Percentiles rank a stretch among this genome's conserved stretches.
Evolutionary conservation across 2,797 vertebrate species (phyloP).

Genomic region (Chelon labrosus): DNA sequence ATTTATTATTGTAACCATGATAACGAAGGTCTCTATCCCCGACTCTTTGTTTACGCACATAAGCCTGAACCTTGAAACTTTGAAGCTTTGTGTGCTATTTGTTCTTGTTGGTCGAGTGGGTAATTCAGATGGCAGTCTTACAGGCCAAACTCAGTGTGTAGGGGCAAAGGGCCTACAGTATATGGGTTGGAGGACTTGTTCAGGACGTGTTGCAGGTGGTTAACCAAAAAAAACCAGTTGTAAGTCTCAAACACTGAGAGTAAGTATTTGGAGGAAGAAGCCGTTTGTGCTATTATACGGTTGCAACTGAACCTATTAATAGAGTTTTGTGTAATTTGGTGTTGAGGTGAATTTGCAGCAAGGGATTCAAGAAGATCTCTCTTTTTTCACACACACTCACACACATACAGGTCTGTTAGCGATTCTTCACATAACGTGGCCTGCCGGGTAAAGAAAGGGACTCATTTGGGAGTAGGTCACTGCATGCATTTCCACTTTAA

Average conservation of each 20-base stretch:
- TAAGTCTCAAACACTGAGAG: not conserved
- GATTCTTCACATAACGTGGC: conserved; percentile 48
- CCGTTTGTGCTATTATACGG: not conserved
- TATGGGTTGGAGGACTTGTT: not conserved
- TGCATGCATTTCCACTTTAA: conserved; percentile 82
- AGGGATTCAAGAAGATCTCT: conserved; percentile 7
- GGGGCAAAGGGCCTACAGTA: too few species aligned
- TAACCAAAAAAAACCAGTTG: not conserved
- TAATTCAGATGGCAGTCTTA: too few species aligned
- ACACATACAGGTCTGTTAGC: conserved; percentile 53
- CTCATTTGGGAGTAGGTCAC: conserved; percentile 82
- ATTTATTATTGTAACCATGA: too few species aligned
- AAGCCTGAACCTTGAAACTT: too few species aligned
- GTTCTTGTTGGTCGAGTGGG: too few species aligned
- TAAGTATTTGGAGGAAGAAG: too few species aligned
- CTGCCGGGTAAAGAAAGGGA: conserved; percentile 59
- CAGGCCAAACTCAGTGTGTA: too few species aligned
- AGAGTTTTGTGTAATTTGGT: conserved; percentile 43
- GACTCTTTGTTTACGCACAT: too few species aligned
- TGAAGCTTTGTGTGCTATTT: too few species aligned
- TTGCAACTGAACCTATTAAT: conserved; percentile 49
- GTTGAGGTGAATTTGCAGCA: conserved; percentile 41
- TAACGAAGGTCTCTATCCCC: too few species aligned
- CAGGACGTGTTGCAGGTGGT: not conserved
- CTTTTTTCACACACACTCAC: conserved; percentile 1